These are phyloP conservation scores for Julus scanicus DNA, from an alignment of 2,888 invertebrate species.

Conservation along the genomic window DNA sequence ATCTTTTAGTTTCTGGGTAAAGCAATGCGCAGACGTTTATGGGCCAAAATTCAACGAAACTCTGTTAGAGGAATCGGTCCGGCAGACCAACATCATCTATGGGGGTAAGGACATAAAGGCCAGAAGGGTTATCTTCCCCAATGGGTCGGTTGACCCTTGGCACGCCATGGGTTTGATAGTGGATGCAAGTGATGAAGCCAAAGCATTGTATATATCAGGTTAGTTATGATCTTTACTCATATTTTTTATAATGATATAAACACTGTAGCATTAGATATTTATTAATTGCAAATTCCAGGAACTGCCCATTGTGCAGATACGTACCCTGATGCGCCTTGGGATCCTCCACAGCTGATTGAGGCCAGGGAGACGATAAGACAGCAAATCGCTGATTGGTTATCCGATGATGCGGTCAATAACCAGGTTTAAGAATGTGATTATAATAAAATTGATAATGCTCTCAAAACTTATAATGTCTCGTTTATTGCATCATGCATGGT, in stretches of 20 bases:
- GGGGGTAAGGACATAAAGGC: constrained; percentile 79
- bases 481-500: too few relatives aligned
- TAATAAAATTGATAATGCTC: too few relatives aligned
- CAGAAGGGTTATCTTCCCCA: constrained; percentile 82
- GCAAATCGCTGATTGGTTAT: constrained; percentile 49
- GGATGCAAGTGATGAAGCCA: constrained; percentile 64
- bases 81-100: constrained; percentile 70
- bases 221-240: constrained; percentile 61
- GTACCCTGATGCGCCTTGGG: constrained; percentile 79
- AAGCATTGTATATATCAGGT: constrained; percentile 67
- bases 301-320: constrained; percentile 96
- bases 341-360: constrained; percentile 75
- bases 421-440: not conserved
- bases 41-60: constrained; percentile 62
- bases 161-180: constrained; percentile 68
- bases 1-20: constrained; percentile 63
- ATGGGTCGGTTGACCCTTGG: constrained; percentile 84
- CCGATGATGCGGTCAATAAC: not conserved
- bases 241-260: constrained; percentile 30
- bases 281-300: constrained; percentile 70
- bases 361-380: constrained; percentile 75
- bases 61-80: constrained; percentile 63
- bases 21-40: constrained; percentile 66
- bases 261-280: too few relatives aligned
- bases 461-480: too few relatives aligned